Percentiles rank a stretch among this genome's conserved stretches.
These are phyloP conservation scores for Trachelus stipa DNA, from an alignment of 2,888 invertebrate genomes.

Conservation along the genomic window DNA sequence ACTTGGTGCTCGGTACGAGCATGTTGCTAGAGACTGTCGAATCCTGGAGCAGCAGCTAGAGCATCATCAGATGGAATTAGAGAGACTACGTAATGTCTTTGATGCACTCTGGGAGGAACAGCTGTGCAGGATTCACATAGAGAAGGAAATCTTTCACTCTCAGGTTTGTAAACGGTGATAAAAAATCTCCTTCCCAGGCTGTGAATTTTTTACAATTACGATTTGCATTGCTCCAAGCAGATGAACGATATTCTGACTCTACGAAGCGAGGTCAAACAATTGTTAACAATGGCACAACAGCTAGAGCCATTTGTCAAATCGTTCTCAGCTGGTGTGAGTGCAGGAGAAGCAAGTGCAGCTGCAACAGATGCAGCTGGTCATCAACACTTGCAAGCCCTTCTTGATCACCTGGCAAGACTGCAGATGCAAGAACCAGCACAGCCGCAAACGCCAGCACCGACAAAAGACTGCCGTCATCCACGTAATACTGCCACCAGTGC, in stretches of 20 bases:
- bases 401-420: slow-evolving; percentile 69
- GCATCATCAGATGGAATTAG: slow-evolving; percentile 73
- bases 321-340: slow-evolving; percentile 62
- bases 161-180: slow-evolving; percentile 60
- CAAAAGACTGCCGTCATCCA: slow-evolving; percentile 58
- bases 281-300: slow-evolving; percentile 74
- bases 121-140: slow-evolving; percentile 76
- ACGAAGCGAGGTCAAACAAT: slow-evolving; percentile 75
- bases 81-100: slow-evolving; percentile 71
- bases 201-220: not conserved
- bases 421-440: slow-evolving; percentile 60
- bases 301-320: slow-evolving; percentile 76
- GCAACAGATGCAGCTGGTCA: slow-evolving; percentile 66
- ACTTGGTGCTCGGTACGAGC: slow-evolving; percentile 67
- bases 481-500: slow-evolving; percentile 50
- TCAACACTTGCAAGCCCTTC: slow-evolving; percentile 68
- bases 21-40: slow-evolving; percentile 71
- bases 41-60: slow-evolving; percentile 73
- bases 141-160: slow-evolving; percentile 76
- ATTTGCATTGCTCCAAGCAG: slow-evolving; percentile 56
- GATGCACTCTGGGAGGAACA: slow-evolving; percentile 80
- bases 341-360: slow-evolving; percentile 56
- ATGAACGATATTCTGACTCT: slow-evolving; percentile 76
- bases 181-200: not conserved
- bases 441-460: slow-evolving; percentile 47